Evolutionary conservation across 2,113 vertebrate genomes (phyloP).

Genomic region (cattle (Bos taurus)): ARS-UCD2.0 NC_037345.1:64281501-64282000

Average conservation of each 20-base stretch:
- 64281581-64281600: too few species aligned
- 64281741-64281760: neutral
- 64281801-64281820: accelerated
- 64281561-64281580: too few species aligned
- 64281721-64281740: too few species aligned
- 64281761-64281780: accelerated
- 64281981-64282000: accelerated
- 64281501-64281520: too few species aligned
- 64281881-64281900: neutral
- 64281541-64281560: too few species aligned
- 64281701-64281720: too few species aligned
- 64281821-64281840: neutral
- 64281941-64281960: neutral
- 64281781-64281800: neutral
- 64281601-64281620: too few species aligned
- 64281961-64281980: neutral
- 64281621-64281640: too few species aligned
- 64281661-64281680: too few species aligned
- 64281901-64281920: neutral
- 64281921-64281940: neutral
- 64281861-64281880: neutral
- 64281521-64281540: too few species aligned
- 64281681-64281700: too few species aligned
- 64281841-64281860: neutral
- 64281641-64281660: too few species aligned